These are phyloP conservation scores for Atta colombica DNA, from an alignment of 1,140 invertebrate species.

Conservation along the genomic window DNA sequence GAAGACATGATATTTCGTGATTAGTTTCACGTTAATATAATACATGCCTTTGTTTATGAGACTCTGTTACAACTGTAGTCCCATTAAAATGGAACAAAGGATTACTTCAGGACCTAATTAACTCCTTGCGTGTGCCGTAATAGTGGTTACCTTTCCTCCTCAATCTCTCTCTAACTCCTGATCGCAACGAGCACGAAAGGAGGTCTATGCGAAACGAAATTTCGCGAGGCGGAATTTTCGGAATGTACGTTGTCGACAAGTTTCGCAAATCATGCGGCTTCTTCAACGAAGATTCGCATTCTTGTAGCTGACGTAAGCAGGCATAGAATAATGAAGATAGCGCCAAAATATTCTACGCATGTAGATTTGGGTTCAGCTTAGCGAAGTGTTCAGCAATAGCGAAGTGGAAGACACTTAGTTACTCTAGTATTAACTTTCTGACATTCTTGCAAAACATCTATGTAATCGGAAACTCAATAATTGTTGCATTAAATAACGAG, in stretches of 20 bases:
- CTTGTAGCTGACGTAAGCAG: slow-evolving; percentile 42
- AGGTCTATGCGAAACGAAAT: slow-evolving; percentile 13
- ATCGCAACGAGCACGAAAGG: slow-evolving; percentile 10
- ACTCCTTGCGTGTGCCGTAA: slow-evolving; percentile 54
- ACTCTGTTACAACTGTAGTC: slow-evolving; percentile 19
- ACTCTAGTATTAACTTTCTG: background rate
- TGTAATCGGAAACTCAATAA: background rate
- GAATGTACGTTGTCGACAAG: slow-evolving; percentile 49
- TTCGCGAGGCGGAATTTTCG: slow-evolving; percentile 52
- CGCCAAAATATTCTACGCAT: slow-evolving; percentile 35
- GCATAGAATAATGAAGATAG: slow-evolving; percentile 33
- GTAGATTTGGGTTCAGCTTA: background rate
- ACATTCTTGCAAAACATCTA: background rate
- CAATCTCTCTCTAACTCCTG: background rate
- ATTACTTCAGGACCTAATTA: slow-evolving; percentile 64
- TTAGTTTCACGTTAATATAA: slow-evolving; percentile 49
- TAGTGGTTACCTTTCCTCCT: background rate
- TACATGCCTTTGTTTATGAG: slow-evolving; percentile 46
- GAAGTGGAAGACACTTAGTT: background rate
- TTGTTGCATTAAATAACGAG: background rate
- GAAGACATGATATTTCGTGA: slow-evolving; percentile 40
- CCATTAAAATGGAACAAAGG: slow-evolving; percentile 48
- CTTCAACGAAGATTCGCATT: slow-evolving; percentile 43
- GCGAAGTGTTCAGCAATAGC: background rate
- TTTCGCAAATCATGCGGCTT: slow-evolving; percentile 31